These are phyloP conservation scores for Spea hammondii DNA, from an alignment of 2,797 vertebrate genomes.

Conservation along the genomic window DNA sequence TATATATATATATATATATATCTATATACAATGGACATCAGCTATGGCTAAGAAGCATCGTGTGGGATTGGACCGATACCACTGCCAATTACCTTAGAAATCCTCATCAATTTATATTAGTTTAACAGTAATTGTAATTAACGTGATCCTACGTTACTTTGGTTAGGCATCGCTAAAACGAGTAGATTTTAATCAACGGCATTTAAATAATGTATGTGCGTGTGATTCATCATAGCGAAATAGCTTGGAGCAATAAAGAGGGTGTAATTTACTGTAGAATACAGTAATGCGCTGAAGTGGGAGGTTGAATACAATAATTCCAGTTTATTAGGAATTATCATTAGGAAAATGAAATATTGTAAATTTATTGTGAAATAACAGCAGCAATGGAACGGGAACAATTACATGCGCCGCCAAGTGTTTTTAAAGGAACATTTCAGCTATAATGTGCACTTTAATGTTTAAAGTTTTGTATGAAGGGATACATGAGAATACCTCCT, in stretches of 20 bases:
- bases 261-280: background rate
- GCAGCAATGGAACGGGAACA: background rate
- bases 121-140: constrained; percentile 26
- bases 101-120: constrained; percentile 21
- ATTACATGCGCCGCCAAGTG: background rate
- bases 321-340: background rate
- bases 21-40: background rate
- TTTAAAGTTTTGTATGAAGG: no score
- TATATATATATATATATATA: background rate
- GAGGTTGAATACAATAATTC: background rate
- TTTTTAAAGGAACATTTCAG: background rate
- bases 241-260: background rate
- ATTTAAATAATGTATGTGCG: background rate
- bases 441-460: no score
- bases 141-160: constrained; percentile 16
- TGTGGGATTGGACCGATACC: constrained; percentile 5
- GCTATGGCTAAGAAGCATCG: background rate
- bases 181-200: constrained; percentile 13
- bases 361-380: background rate
- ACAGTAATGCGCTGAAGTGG: background rate
- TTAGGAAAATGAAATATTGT: background rate
- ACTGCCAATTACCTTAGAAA: constrained; percentile 12
- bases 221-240: background rate
- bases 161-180: background rate
- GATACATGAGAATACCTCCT: no score